Evolutionary conservation across 2,888 invertebrate species (phyloP).

Genomic region (Morpho helenor): DNA sequence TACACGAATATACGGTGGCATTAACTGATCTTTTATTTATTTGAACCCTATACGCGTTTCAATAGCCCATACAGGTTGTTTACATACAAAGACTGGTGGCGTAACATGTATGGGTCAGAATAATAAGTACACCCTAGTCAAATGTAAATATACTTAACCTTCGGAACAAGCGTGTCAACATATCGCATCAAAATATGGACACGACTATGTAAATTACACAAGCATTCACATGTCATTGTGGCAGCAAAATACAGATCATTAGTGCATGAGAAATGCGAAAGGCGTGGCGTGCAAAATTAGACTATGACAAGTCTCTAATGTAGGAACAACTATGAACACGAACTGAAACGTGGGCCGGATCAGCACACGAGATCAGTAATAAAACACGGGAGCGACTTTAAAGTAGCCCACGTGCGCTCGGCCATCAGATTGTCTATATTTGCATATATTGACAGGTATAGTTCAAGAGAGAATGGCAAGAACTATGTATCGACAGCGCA

Average conservation of each 20-base stretch:
- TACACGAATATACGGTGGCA: no score
- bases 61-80: no score
- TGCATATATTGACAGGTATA: conserved; percentile 69
- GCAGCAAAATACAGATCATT: conserved; percentile 14
- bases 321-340: conserved; percentile 46
- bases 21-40: no score
- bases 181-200: conserved; percentile 18
- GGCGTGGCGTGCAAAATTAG: conserved; percentile 30
- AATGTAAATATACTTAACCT: neutral
- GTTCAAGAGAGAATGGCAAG: conserved; percentile 5
- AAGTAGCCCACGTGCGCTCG: conserved; percentile 59
- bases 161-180: conserved; percentile 10
- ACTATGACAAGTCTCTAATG: conserved; percentile 38
- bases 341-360: conserved; percentile 67
- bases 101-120: no score
- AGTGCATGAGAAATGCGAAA: conserved; percentile 12
- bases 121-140: neutral
- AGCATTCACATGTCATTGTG: conserved; percentile 11
- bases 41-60: no score
- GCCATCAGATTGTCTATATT: conserved; percentile 62
- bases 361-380: conserved; percentile 60
- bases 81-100: no score
- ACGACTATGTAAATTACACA: conserved; percentile 20
- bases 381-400: conserved; percentile 57
- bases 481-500: no score